These are phyloP conservation scores for Rhagonycha lutea DNA, from an alignment of 2,888 invertebrate species.

Conservation along the genomic window DNA sequence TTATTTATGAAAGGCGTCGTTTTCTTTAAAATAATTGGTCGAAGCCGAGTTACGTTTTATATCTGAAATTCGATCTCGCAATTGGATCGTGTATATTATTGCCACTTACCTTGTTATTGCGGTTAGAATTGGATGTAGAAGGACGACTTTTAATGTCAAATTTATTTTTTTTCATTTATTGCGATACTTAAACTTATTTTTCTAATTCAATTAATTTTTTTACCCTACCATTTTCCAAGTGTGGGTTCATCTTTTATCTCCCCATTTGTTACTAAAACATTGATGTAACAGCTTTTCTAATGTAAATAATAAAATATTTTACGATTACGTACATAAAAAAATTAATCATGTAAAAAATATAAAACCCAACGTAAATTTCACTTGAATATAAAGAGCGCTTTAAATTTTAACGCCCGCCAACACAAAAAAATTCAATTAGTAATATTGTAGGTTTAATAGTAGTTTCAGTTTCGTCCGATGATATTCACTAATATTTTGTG, in stretches of 20 bases:
- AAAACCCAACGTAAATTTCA: background rate
- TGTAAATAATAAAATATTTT: background rate
- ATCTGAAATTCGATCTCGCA: conserved; percentile 32
- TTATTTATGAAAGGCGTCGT: conserved; percentile 4
- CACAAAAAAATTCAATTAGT: conserved; percentile 24
- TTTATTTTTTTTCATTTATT: conserved; percentile 24
- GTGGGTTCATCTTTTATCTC: background rate
- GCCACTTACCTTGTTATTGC: conserved; percentile 30
- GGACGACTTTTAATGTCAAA: conserved; percentile 23
- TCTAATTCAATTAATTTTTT: background rate
- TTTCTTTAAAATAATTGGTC: conserved; percentile 29
- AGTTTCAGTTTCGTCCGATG: conserved; percentile 11
- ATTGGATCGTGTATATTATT: conserved; percentile 28
- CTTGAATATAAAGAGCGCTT: background rate
- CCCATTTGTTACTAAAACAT: background rate
- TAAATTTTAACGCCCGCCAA: background rate
- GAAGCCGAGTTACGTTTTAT: conserved; percentile 19
- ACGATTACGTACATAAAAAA: background rate
- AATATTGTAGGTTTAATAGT: conserved; percentile 14
- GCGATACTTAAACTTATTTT: conserved; percentile 14
- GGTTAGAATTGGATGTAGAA: conserved; percentile 24
- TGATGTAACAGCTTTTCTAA: background rate
- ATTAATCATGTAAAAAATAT: background rate
- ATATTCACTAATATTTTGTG: conserved; percentile 4
- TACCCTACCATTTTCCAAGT: background rate